These are phyloP conservation scores for Mamestra configurata DNA, from an alignment of 1,140 invertebrate genomes.

Conservation along the genomic window DNA sequence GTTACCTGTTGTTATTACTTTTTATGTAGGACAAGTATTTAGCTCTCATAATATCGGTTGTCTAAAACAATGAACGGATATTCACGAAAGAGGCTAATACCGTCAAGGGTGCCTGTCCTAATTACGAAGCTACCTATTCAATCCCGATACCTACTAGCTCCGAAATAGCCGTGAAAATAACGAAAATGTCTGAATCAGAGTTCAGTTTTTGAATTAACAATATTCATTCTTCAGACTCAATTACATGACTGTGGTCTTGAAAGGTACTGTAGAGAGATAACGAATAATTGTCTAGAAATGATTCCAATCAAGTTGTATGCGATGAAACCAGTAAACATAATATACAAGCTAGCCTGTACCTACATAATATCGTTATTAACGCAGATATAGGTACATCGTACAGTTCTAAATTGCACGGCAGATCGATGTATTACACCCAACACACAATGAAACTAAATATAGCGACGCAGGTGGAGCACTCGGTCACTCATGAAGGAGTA, in stretches of 20 bases:
- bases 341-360: conserved; percentile 1
- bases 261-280: too few species aligned
- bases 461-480: conserved; percentile 75
- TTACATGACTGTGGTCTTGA: background rate
- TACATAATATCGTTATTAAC: conserved; percentile 34
- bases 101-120: conserved; percentile 21
- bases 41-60: conserved; percentile 39
- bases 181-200: background rate
- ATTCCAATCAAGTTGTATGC: background rate
- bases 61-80: conserved; percentile 43
- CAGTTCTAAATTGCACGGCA: conserved; percentile 63
- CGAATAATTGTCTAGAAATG: too few species aligned
- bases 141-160: conserved; percentile 18
- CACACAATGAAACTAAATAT: conserved; percentile 85
- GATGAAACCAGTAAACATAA: conserved; percentile 2
- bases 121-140: conserved; percentile 18
- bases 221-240: background rate
- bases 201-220: background rate
- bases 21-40: conserved; percentile 45
- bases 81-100: conserved; percentile 32
- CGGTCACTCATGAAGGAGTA: conserved; percentile 67
- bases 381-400: conserved; percentile 51
- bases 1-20: conserved; percentile 20
- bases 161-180: background rate
- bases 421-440: conserved; percentile 72